These are phyloP conservation scores for Petrocephalus schoutedeni DNA, from an alignment of 2,797 vertebrate genomes.

Conservation along the genomic window DNA sequence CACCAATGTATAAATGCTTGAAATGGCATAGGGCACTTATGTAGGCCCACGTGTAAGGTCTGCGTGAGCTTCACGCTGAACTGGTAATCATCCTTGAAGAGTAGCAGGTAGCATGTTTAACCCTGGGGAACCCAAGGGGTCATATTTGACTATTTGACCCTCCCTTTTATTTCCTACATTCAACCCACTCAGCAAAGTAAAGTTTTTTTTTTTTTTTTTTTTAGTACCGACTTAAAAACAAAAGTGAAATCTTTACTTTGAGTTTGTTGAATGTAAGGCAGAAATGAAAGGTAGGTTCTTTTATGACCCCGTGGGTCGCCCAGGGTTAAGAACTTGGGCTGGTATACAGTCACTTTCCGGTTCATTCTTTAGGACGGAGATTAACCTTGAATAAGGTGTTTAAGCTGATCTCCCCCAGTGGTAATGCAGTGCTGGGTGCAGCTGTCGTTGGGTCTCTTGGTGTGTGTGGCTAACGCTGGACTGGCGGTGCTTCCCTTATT, in stretches of 20 bases:
- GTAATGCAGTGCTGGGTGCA: background rate
- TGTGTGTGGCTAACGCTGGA: background rate
- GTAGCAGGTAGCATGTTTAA: background rate
- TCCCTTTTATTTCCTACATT: too few relatives aligned
- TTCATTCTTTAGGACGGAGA: background rate
- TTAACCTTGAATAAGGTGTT: background rate
- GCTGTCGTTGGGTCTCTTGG: background rate
- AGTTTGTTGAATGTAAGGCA: too few relatives aligned
- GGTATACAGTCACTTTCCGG: background rate
- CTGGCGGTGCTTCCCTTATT: constrained; percentile 30
- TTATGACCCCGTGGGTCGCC: too few relatives aligned
- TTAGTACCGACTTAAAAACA: too few relatives aligned
- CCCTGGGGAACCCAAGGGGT: too few relatives aligned
- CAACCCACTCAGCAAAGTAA: too few relatives aligned
- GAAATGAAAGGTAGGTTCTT: too few relatives aligned
- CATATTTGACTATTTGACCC: too few relatives aligned
- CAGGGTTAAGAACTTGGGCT: background rate
- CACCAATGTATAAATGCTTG: background rate
- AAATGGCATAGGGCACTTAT: background rate
- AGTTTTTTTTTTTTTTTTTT: too few relatives aligned
- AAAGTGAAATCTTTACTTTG: too few relatives aligned
- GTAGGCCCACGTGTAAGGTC: background rate
- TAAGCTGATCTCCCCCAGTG: background rate
- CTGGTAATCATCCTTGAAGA: background rate
- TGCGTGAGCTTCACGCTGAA: background rate